These are phyloP conservation scores for Crocidura indochinensis DNA, from an alignment of 2,797 vertebrate species.

Conservation along the genomic window DNA sequence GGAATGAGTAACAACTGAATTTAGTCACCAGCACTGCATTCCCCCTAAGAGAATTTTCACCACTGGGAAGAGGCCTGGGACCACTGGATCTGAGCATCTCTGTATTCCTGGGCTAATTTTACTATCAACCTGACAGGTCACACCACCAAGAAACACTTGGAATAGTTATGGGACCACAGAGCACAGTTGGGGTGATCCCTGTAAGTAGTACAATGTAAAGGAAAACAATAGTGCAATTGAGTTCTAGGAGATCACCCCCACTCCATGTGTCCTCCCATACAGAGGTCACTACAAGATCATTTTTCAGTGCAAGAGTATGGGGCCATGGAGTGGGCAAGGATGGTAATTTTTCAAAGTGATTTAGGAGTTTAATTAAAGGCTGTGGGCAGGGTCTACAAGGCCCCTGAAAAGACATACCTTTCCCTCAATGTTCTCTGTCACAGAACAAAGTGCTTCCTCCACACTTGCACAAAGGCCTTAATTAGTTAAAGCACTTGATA, in stretches of 20 bases:
- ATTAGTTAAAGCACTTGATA: neutral
- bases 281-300: neutral
- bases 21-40: too few relatives aligned
- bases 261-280: neutral
- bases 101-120: too few relatives aligned
- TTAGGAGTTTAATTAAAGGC: constrained; percentile 20
- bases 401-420: neutral
- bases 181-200: too few relatives aligned
- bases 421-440: neutral
- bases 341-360: neutral
- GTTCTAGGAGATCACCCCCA: too few relatives aligned
- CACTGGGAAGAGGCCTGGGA: too few relatives aligned
- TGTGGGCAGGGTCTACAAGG: neutral
- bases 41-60: too few relatives aligned
- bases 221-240: too few relatives aligned
- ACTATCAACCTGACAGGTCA: too few relatives aligned
- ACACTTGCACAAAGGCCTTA: neutral
- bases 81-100: too few relatives aligned
- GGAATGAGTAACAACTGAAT: too few relatives aligned
- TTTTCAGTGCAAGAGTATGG: too few relatives aligned
- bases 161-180: neutral
- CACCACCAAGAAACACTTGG: neutral
- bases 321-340: neutral
- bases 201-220: too few relatives aligned
- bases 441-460: neutral